Evolutionary conservation across 2,888 invertebrate genomes (phyloP).

Genomic region (Leucozona laternaria): DNA sequence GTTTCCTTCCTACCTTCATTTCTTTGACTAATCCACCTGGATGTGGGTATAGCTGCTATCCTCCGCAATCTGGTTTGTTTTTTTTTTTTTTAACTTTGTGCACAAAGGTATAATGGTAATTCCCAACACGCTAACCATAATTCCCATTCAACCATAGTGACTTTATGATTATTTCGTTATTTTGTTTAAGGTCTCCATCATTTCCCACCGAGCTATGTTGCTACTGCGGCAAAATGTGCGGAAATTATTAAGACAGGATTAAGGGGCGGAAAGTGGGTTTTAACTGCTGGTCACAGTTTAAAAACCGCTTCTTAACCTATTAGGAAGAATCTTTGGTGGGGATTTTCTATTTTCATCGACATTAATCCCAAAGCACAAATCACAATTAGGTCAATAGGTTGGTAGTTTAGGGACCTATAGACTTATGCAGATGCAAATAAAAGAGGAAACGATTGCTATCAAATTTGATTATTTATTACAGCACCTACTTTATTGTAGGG

Average conservation of each 20-base stretch:
- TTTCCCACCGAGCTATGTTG: background rate
- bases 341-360: background rate
- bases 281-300: background rate
- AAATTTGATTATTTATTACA: conserved; percentile 13
- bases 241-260: conserved; percentile 10
- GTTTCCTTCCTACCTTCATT: background rate
- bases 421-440: background rate
- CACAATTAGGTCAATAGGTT: conserved; percentile 1
- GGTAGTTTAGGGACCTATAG: too few species aligned
- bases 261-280: background rate
- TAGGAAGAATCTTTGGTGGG: background rate
- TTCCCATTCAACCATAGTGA: conserved; percentile 1
- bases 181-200: background rate
- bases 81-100: too few species aligned
- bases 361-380: conserved; percentile 10
- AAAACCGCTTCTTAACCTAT: background rate
- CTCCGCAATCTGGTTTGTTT: background rate
- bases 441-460: background rate
- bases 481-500: background rate
- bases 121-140: background rate
- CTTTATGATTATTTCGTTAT: background rate
- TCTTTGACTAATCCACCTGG: background rate
- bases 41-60: background rate
- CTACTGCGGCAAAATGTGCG: conserved; percentile 7
- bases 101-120: background rate